Percentiles rank a stretch among this genome's conserved stretches.
Evolutionary conservation across 2,113 vertebrate species (phyloP).

Genomic region (Perccottus glenii): DNA sequence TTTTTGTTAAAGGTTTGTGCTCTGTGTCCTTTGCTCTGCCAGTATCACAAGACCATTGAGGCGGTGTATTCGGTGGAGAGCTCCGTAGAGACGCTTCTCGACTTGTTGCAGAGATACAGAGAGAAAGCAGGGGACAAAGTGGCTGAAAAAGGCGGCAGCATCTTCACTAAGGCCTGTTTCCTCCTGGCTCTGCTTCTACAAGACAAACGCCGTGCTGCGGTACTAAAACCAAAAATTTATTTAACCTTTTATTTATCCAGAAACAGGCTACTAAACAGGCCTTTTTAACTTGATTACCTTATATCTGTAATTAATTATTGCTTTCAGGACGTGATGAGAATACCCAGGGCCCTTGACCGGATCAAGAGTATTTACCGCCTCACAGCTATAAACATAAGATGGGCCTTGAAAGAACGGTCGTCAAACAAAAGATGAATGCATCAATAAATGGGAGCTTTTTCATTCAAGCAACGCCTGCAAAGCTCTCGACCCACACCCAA

Average conservation of each 20-base stretch:
- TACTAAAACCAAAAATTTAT: slow-evolving; percentile 59
- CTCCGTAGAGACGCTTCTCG: slow-evolving; percentile 86
- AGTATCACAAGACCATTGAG: slow-evolving; percentile 88
- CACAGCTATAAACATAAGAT: slow-evolving; percentile 85
- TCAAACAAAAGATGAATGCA: slow-evolving; percentile 79
- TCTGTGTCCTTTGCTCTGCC: neutral
- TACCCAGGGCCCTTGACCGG: slow-evolving; percentile 77
- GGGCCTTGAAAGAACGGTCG: slow-evolving; percentile 80
- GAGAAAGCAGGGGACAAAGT: slow-evolving; percentile 90
- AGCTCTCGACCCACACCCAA: slow-evolving; percentile 79
- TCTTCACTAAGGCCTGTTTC: slow-evolving; percentile 94
- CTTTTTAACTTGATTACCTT: too few species aligned
- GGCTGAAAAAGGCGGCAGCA: slow-evolving; percentile 88
- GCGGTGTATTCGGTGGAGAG: slow-evolving; percentile 86
- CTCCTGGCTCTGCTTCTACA: slow-evolving; percentile 87
- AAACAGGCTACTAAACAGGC: too few species aligned
- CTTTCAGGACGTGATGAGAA: slow-evolving; percentile 82
- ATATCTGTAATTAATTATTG: neutral
- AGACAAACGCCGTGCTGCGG: slow-evolving; percentile 78
- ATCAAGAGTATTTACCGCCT: slow-evolving; percentile 86
- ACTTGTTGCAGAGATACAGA: slow-evolving; percentile 88
- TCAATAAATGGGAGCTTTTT: slow-evolving; percentile 68
- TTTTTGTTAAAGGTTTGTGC: neutral
- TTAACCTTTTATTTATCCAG: too few species aligned
- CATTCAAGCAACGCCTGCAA: slow-evolving; percentile 80